These are phyloP conservation scores for Hydractinia symbiolongicarpus DNA, from an alignment of 30 jellyfish, hydroid and myxozoan genomes.

Conservation along the genomic window DNA sequence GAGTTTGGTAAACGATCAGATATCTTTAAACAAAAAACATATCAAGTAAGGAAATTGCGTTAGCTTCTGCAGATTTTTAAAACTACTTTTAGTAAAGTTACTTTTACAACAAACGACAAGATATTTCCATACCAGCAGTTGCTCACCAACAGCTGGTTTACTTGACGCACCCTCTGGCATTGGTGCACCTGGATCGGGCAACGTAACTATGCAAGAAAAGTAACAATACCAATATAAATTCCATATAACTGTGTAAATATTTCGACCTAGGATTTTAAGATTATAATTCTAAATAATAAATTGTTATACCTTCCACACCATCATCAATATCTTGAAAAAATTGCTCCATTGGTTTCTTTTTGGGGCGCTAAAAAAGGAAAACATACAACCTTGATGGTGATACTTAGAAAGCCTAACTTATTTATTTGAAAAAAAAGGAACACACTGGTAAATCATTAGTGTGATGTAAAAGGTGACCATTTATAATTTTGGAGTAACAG, in stretches of 20 bases:
- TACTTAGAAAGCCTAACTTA: no score
- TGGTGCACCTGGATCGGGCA: slow-evolving; percentile 97
- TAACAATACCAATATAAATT: background rate
- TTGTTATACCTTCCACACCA: slow-evolving; percentile 69
- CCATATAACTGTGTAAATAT: background rate
- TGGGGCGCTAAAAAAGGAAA: slow-evolving; percentile 70
- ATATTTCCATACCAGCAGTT: slow-evolving; percentile 45
- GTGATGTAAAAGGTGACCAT: no score
- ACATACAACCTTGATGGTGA: background rate
- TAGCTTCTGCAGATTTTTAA: background rate
- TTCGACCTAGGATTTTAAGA: background rate
- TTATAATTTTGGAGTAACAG: no score
- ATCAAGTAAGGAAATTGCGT: background rate
- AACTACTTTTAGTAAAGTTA: background rate
- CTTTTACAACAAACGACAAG: background rate
- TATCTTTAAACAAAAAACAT: slow-evolving; percentile 33
- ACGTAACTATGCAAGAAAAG: slow-evolving; percentile 42
- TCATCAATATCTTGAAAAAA: slow-evolving; percentile 83
- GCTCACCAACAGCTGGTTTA: slow-evolving; percentile 89
- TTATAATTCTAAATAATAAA: background rate
- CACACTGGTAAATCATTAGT: no score
- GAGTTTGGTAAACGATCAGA: slow-evolving; percentile 94
- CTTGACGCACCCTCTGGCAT: slow-evolving; percentile 94
- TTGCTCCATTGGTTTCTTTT: slow-evolving; percentile 91
- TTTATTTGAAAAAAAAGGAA: no score